phyloP scores from a whole-genome alignment of 2,888 invertebrate genomes.

The Drosophila subsilvestris region DNA sequence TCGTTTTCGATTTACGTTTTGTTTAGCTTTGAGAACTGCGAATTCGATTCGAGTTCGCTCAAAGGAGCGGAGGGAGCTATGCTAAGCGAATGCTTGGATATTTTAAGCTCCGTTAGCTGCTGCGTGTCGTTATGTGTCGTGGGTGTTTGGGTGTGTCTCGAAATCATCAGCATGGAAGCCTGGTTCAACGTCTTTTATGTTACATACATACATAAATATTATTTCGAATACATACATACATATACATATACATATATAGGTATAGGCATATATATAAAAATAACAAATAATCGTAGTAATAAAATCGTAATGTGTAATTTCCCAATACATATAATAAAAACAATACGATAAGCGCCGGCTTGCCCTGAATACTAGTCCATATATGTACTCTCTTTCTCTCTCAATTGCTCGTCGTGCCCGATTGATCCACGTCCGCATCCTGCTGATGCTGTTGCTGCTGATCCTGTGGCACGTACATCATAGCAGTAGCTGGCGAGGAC shows the following conservation, averaged over 20 bases:
- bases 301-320: conserved; percentile 76
- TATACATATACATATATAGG: conserved; percentile 50
- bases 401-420: conserved; percentile 70
- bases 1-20: conserved; percentile 23
- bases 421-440: conserved; percentile 37
- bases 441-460: conserved; percentile 38
- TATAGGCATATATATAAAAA: conserved; percentile 67
- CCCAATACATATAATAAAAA: conserved; percentile 66
- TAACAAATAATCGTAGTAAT: conserved; percentile 79
- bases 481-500: conserved; percentile 56
- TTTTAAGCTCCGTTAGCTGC: conserved; percentile 67
- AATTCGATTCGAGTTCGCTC: conserved; percentile 67
- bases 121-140: conserved; percentile 25
- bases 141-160: conserved; percentile 39
- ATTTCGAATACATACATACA: conserved; percentile 67
- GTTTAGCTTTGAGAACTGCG: conserved; percentile 52
- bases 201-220: conserved; percentile 68
- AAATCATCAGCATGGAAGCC: conserved; percentile 74
- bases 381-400: conserved; percentile 29
- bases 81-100: conserved; percentile 70
- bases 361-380: conserved; percentile 64
- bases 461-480: conserved; percentile 73
- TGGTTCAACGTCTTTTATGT: conserved; percentile 73
- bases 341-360: conserved; percentile 66
- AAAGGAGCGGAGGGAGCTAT: conserved; percentile 34